Conservation (phyloP, 2,888 invertebrate species). For the Silvanus unidentatus region DNA sequence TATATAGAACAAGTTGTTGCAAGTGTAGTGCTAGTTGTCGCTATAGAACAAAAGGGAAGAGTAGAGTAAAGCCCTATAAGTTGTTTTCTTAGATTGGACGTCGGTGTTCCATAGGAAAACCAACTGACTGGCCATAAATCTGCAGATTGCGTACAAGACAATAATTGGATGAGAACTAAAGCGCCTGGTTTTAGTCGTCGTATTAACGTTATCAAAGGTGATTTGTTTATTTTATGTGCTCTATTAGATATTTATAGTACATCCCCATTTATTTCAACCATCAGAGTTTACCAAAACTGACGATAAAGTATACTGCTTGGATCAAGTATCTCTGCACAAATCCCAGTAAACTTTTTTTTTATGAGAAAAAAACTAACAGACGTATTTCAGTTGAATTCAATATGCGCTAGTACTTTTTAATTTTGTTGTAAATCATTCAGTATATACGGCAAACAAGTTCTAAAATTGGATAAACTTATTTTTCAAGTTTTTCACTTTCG, state of each 20-base stretch:
- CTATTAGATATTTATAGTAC: slow-evolving; percentile 6
- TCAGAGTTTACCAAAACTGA: too few relatives aligned
- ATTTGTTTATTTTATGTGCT: slow-evolving; percentile 20
- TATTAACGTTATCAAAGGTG: slow-evolving; percentile 22
- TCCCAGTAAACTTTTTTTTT: too few relatives aligned
- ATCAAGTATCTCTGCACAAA: too few relatives aligned
- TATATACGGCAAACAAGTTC: too few relatives aligned
- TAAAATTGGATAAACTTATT: too few relatives aligned
- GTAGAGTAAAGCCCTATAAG: not conserved
- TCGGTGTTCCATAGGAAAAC: slow-evolving; percentile 7
- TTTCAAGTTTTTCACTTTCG: too few relatives aligned
- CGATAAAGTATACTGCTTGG: too few relatives aligned
- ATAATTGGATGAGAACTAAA: slow-evolving; percentile 24
- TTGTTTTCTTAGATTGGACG: slow-evolving; percentile 18
- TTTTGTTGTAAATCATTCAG: too few relatives aligned
- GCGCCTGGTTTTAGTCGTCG: slow-evolving; percentile 20
- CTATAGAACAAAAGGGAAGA: too few relatives aligned
- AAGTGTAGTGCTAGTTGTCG: not conserved
- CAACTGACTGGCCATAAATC: slow-evolving; percentile 22
- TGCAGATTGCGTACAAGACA: slow-evolving; percentile 19
- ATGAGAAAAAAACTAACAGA: too few relatives aligned
- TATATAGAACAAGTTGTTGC: slow-evolving; percentile 5
- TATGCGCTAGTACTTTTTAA: too few relatives aligned
- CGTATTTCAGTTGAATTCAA: too few relatives aligned
- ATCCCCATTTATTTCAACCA: not conserved